Conservation (phyloP, 2,888 invertebrate species). For the Antitype chi region DNA sequence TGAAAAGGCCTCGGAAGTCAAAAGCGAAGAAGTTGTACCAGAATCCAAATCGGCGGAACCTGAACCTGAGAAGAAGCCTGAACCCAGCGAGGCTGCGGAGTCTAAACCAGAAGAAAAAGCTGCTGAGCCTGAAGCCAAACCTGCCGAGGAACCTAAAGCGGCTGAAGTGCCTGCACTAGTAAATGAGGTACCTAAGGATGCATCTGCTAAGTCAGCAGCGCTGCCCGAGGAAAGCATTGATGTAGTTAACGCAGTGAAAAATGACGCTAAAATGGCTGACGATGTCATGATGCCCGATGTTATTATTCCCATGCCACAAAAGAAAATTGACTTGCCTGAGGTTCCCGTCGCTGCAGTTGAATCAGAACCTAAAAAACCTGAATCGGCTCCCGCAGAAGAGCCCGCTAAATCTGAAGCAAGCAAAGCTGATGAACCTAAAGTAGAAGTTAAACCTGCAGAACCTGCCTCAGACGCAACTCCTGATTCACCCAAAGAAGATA, state of each 20-base stretch:
- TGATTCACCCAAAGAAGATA: slow-evolving; percentile 50
- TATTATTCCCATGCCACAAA: slow-evolving; percentile 77
- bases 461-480: slow-evolving; percentile 37
- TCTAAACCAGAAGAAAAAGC: slow-evolving; percentile 71
- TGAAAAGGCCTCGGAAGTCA: slow-evolving; percentile 38
- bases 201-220: slow-evolving; percentile 74
- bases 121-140: slow-evolving; percentile 68
- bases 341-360: slow-evolving; percentile 78
- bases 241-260: slow-evolving; percentile 79
- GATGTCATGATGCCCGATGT: slow-evolving; percentile 78
- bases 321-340: slow-evolving; percentile 81
- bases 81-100: slow-evolving; percentile 71
- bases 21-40: slow-evolving; percentile 49
- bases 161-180: slow-evolving; percentile 77
- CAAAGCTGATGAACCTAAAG: slow-evolving; percentile 52
- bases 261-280: slow-evolving; percentile 81
- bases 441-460: slow-evolving; percentile 66
- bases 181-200: slow-evolving; percentile 76
- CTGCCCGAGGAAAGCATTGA: slow-evolving; percentile 77
- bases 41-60: slow-evolving; percentile 63
- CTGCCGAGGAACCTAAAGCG: slow-evolving; percentile 66
- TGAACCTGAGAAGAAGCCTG: slow-evolving; percentile 72
- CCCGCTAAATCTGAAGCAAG: slow-evolving; percentile 55
- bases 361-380: slow-evolving; percentile 75
- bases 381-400: slow-evolving; percentile 61